A percentile compares a stretch with the other conserved stretches of the same genome.
phyloP scores from a whole-genome alignment of 2,888 invertebrate genomes.

The Portevinia maculata region DNA sequence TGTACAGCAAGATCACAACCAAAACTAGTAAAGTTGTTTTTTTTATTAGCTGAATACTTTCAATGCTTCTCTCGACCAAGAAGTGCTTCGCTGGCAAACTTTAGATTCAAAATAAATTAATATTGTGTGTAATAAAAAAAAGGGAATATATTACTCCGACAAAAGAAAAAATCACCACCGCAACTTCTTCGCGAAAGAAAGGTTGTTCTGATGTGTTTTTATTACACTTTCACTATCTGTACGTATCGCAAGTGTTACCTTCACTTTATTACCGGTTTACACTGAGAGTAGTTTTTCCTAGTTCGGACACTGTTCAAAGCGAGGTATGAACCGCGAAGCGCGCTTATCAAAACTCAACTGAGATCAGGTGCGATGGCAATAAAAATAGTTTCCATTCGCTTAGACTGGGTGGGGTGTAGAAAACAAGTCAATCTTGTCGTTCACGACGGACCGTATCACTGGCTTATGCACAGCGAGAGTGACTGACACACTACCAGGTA shows the following conservation, averaged over 20 bases:
- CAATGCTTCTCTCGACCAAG: conserved; percentile 26
- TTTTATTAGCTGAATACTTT: background rate
- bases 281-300: conserved; percentile 19
- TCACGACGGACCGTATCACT: conserved; percentile 27
- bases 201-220: conserved; percentile 36
- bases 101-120: conserved; percentile 29
- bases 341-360: conserved; percentile 70
- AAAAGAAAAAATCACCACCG: conserved; percentile 4
- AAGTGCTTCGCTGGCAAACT: conserved; percentile 49
- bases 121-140: background rate
- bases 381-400: conserved; percentile 27
- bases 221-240: conserved; percentile 58
- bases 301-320: conserved; percentile 29
- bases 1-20: background rate
- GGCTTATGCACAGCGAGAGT: conserved; percentile 32
- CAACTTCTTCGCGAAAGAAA: background rate
- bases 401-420: background rate
- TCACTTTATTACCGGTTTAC: conserved; percentile 30
- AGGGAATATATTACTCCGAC: too few relatives aligned
- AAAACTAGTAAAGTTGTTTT: conserved; percentile 43
- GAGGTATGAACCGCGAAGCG: conserved; percentile 48
- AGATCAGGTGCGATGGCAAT: conserved; percentile 53
- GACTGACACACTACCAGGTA: conserved; percentile 20
- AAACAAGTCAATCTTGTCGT: conserved; percentile 13
- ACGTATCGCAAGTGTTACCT: conserved; percentile 22